A percentile compares a stretch with the other conserved stretches of the same genome.
These are phyloP conservation scores for Drosophila navojoa DNA, from an alignment of 1,140 invertebrate genomes.

Conservation along the genomic window DNA sequence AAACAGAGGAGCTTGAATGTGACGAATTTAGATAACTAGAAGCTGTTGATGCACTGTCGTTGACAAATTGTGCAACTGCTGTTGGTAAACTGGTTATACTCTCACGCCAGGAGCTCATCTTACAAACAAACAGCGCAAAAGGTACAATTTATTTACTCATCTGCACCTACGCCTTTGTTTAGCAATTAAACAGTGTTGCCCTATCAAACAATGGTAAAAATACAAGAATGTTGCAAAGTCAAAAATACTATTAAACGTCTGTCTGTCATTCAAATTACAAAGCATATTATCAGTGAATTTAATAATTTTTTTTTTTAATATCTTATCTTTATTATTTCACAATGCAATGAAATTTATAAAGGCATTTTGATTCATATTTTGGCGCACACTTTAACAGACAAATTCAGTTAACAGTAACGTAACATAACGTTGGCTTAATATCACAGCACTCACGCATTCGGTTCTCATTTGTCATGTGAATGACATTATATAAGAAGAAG, in stretches of 20 bases:
- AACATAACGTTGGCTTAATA: slow-evolving; percentile 19
- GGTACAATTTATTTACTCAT: slow-evolving; percentile 14
- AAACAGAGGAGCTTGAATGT: slow-evolving; percentile 27
- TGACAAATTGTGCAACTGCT: slow-evolving; percentile 68
- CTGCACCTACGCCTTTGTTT: slow-evolving; percentile 41
- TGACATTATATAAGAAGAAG: slow-evolving; percentile 55
- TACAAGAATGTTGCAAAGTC: neutral
- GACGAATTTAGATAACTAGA: slow-evolving; percentile 53
- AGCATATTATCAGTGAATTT: neutral
- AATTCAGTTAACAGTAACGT: neutral
- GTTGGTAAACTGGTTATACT: slow-evolving; percentile 74
- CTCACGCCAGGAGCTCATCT: slow-evolving; percentile 76
- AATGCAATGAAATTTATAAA: neutral
- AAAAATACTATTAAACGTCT: no score
- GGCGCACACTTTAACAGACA: neutral
- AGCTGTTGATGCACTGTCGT: slow-evolving; percentile 69
- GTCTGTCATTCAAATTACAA: neutral
- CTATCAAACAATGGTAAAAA: slow-evolving; percentile 4
- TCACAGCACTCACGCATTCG: slow-evolving; percentile 5
- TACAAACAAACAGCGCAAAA: slow-evolving; percentile 2
- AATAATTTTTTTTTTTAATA: neutral
- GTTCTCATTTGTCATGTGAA: slow-evolving; percentile 36
- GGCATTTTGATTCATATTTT: neutral
- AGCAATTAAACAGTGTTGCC: slow-evolving; percentile 25
- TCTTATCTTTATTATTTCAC: neutral